Conservation (phyloP, 2,113 vertebrate genomes). For the Ictalurus punctatus region DNA sequence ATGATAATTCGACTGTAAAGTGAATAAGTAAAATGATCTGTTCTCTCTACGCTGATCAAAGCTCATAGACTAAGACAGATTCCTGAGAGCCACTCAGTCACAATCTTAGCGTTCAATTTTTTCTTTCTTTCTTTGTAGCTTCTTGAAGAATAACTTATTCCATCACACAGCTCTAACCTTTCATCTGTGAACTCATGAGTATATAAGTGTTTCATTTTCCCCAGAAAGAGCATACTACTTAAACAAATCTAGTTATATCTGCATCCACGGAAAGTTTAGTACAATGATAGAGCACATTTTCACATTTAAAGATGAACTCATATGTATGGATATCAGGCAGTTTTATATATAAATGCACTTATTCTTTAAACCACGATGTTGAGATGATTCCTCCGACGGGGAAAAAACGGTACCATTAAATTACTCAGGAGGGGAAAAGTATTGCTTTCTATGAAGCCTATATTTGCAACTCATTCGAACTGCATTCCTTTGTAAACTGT, state of each 20-base stretch:
- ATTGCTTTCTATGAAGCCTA: conserved; percentile 1
- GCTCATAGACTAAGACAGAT: not conserved
- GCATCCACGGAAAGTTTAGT: not conserved
- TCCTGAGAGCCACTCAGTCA: not conserved
- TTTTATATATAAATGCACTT: conserved; percentile 1
- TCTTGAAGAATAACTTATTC: not conserved
- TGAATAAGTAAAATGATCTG: conserved; percentile 2
- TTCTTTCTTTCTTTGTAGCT: not conserved
- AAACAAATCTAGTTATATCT: conserved; percentile 10
- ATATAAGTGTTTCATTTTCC: not conserved
- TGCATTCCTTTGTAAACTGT: not conserved
- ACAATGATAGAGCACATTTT: not conserved
- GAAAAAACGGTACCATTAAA: not conserved
- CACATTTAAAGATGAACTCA: not conserved
- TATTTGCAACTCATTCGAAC: not conserved
- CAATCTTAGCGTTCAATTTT: not conserved
- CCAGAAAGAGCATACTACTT: not conserved
- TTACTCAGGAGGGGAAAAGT: not conserved
- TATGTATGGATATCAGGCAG: conserved; percentile 16
- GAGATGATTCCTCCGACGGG: not conserved
- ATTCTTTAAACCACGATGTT: not conserved
- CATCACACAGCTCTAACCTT: conserved; percentile 15
- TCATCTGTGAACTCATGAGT: conserved; percentile 2
- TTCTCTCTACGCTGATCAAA: not conserved
- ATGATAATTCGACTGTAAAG: not conserved